Base-by-base conservation (phyloP, 2,888 invertebrate genomes). In the Epistrophe eligans region DNA sequence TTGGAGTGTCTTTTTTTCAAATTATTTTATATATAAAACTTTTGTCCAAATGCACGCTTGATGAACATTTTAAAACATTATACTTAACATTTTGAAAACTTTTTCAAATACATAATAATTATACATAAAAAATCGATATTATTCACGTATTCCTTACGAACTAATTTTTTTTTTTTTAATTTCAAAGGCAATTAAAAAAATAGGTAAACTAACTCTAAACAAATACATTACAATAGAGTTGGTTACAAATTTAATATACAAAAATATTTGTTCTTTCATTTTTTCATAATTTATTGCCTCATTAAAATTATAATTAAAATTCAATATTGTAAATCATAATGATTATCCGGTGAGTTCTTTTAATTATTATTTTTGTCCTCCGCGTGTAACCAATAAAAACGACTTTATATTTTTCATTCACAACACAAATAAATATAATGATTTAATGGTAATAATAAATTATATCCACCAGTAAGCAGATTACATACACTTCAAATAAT, bases 271-370 rank as follows among this genome's bases (percentile, higher is more conserved):
- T 32, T 4, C 19, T 15, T 38, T 8, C n/a, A 35, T 58, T 40
- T 24, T n/a, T 43, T 24, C n/a, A 8, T 15, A 9, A 62, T 67
- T 50, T 24, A 50, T 38, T 50, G 38, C 50, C 67, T 38, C 50
- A 67, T 67, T 67, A 50, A 67, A 67, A 50, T 67, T 10, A 10
- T 50, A 50, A 67, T 50, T 17, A 13, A 67, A 67, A 32, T 19
- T 67, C 67, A 67, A 67, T 67, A 67, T 38, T 19, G 35, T 50
- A 50, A 38, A 50, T 32, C 48, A 67, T 50, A 50, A 50, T 50
- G 35, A 67, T 67, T 67, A 67, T 67, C 19, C 9, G 67, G 15
- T 67, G 35, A 67, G 35, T 38, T 50, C 19, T 35, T 67, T 64
- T 32, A 64, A 32, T 64, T 64, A 45, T 28, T 64, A 62, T 43